Percentiles rank a stretch among this genome's conserved stretches.
Conservation (phyloP, 2,888 invertebrate species). For the Neoaliturus tenellus region DNA sequence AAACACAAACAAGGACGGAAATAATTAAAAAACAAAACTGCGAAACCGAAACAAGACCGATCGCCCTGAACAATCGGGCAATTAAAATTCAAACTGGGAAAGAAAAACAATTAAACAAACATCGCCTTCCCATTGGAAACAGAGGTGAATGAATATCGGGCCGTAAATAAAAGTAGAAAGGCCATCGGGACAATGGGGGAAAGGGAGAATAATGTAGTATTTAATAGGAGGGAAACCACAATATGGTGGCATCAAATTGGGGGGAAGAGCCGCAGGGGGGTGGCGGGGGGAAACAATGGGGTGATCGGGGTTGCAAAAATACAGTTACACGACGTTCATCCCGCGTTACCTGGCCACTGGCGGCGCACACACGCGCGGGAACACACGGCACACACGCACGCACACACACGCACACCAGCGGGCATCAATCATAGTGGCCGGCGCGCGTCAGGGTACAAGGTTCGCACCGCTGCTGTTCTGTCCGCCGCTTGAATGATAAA, state of each 20-base stretch:
- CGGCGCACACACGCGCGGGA: not conserved
- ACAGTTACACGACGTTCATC: constrained; percentile 21
- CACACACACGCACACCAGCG: not conserved
- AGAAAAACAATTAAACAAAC: constrained; percentile 26
- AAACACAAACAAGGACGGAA: not conserved
- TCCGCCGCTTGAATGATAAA: not conserved
- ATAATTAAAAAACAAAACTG: not conserved
- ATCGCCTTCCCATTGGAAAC: constrained; percentile 19
- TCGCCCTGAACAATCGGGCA: not conserved
- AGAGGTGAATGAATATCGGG: constrained; percentile 33
- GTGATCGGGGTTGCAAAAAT: constrained; percentile 42
- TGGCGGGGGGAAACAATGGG: constrained; percentile 10
- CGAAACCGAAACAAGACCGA: not conserved
- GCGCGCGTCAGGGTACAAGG: not conserved
- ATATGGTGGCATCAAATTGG: constrained; percentile 43
- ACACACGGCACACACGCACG: not conserved
- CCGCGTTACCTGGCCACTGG: not conserved
- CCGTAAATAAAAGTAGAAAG: constrained; percentile 30
- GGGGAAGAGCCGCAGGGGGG: not conserved
- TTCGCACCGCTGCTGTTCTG: not conserved
- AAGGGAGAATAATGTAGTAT: constrained; percentile 39
- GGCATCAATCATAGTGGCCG: not conserved
- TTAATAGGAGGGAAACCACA: constrained; percentile 51
- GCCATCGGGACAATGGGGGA: constrained; percentile 21
- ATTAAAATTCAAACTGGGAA: constrained; percentile 2